Percentiles rank a stretch among this genome's conserved stretches.
These are phyloP conservation scores for Marcusenius ussheri DNA, from an alignment of 2,113 vertebrate species.

Conservation along the genomic window DNA sequence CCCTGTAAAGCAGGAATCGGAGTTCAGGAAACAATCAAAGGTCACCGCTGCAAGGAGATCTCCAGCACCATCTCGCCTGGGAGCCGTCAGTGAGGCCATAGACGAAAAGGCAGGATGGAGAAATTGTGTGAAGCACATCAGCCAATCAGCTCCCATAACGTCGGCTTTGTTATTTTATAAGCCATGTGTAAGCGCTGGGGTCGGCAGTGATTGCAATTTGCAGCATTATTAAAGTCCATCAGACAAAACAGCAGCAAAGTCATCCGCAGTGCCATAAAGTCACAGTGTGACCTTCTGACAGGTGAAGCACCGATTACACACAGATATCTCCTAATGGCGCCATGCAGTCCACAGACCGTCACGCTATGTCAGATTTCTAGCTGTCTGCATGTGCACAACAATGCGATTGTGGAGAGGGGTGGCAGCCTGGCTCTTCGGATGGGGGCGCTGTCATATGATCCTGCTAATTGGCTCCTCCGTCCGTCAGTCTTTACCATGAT, in stretches of 20 bases:
- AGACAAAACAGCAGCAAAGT: not conserved
- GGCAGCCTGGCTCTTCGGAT: not conserved
- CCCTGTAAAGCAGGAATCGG: conserved; percentile 52
- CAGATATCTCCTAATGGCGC: not conserved
- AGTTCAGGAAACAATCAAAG: conserved; percentile 10
- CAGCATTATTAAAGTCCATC: not conserved
- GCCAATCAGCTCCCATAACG: not conserved
- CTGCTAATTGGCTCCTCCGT: not conserved
- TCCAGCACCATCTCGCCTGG: not conserved
- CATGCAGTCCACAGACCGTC: not conserved
- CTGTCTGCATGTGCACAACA: not conserved
- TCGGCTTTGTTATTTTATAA: not conserved
- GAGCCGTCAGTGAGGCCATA: not conserved
- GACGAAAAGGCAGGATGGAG: not conserved
- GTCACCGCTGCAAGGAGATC: not conserved
- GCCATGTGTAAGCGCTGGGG: not conserved
- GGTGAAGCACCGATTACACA: not conserved
- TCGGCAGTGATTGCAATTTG: not conserved
- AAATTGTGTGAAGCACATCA: not conserved
- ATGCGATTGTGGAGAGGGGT: not conserved
- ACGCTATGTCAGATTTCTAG: not conserved
- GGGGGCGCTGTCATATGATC: not conserved
- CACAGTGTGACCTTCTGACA: not conserved
- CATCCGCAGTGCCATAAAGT: not conserved
- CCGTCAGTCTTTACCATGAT: not conserved